Percentiles rank a stretch among this genome's conserved stretches.
Conservation (phyloP, 64 coral and sea anemone species). For the Catalaphyllia jardinei region DNA sequence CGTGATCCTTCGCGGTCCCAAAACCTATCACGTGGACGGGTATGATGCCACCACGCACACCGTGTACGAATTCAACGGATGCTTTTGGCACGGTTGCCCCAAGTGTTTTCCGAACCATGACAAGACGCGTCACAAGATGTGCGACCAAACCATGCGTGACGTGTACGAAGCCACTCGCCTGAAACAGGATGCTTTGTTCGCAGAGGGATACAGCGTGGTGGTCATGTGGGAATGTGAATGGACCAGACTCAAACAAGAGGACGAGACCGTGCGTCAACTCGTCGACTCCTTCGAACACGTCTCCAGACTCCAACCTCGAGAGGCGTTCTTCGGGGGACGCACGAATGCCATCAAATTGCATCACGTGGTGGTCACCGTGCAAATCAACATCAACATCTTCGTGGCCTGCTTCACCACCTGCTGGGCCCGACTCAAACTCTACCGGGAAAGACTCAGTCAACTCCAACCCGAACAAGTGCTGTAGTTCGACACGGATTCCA, state of each 20-base stretch:
- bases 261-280: background rate
- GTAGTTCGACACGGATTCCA: constrained; percentile 3
- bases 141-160: background rate
- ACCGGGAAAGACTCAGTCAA: background rate
- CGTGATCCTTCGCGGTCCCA: background rate
- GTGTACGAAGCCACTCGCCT: background rate
- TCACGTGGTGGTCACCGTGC: background rate
- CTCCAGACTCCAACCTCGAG: background rate
- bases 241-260: background rate
- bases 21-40: background rate
- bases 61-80: constrained; percentile 23
- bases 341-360: background rate
- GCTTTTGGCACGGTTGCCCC: constrained; percentile 32
- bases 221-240: background rate
- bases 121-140: background rate
- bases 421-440: constrained; percentile 43
- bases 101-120: constrained; percentile 17
- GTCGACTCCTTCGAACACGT: background rate
- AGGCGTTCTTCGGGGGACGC: background rate
- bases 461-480: background rate
- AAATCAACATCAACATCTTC: constrained; percentile 21
- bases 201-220: background rate
- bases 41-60: background rate
- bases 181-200: background rate
- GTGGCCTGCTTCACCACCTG: constrained; percentile 43